Conservation (phyloP, 1,140 invertebrate species). For the Lineus longissimus region DNA sequence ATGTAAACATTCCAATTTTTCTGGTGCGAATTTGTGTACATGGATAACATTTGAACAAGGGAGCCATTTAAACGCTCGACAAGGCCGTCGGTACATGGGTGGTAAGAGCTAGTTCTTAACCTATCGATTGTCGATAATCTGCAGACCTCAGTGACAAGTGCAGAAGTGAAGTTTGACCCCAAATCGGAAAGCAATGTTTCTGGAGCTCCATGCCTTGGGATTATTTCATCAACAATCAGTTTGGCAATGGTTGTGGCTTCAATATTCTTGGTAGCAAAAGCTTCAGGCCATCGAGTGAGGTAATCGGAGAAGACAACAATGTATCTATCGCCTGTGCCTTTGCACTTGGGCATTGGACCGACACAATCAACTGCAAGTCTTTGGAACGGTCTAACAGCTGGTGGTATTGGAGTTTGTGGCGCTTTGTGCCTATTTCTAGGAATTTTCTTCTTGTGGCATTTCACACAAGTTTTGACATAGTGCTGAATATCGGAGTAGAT, state of each 20-base stretch:
- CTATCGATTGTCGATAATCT: background rate
- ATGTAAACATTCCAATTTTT: background rate
- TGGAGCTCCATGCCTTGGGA: conserved; percentile 21
- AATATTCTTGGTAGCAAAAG: conserved; percentile 10
- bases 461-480: background rate
- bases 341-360: conserved; percentile 7
- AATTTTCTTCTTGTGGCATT: background rate
- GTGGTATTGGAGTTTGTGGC: conserved; percentile 4
- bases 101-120: background rate
- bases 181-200: background rate
- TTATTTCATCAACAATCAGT: conserved; percentile 18
- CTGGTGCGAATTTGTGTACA: background rate
- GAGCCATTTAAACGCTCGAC: background rate
- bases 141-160: background rate
- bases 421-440: background rate
- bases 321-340: conserved; percentile 15
- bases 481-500: background rate
- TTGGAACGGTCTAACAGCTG: conserved; percentile 10
- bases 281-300: conserved; percentile 20
- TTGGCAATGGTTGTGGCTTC: conserved; percentile 19
- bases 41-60: background rate
- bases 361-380: conserved; percentile 15
- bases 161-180: background rate
- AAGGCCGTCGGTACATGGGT: background rate
- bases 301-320: conserved; percentile 17